Conservation (phyloP, 2,797 vertebrate genomes). For the Calcarius lapponicus region DNA sequence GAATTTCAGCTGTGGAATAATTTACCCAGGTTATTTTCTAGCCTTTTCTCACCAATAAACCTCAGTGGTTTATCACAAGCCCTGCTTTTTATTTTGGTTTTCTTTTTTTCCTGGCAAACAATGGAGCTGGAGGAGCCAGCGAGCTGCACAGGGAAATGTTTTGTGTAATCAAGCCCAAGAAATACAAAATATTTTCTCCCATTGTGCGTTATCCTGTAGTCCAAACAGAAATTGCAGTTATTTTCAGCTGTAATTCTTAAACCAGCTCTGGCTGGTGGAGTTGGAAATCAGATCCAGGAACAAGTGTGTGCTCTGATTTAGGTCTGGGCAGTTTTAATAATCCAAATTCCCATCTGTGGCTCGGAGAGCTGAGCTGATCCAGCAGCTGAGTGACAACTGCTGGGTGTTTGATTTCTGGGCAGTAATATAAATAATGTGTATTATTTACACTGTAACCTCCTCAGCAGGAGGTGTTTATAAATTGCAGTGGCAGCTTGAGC, state of each 20-base stretch:
- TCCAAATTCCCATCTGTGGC: background rate
- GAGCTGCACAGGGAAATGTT: background rate
- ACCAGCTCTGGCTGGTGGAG: background rate
- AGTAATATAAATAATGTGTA: background rate
- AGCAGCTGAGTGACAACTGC: conserved; percentile 27
- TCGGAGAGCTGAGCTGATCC: background rate
- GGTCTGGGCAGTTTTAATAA: background rate
- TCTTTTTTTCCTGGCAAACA: background rate
- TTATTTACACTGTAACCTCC: background rate
- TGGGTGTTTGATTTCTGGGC: background rate
- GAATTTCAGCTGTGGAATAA: background rate
- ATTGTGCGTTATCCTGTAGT: background rate
- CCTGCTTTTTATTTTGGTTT: background rate
- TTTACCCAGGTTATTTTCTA: background rate
- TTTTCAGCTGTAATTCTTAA: background rate
- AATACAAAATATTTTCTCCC: background rate
- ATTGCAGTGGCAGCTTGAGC: background rate
- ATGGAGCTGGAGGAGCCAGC: background rate
- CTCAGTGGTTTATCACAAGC: background rate
- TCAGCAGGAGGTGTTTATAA: background rate
- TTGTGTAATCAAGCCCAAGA: background rate
- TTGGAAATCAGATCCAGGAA: background rate
- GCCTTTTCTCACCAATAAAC: background rate
- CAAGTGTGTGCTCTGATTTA: background rate
- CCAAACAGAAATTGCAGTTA: conserved; percentile 5